Conservation (phyloP, 2,797 vertebrate genomes). For the Choloepus didactylus region DNA sequence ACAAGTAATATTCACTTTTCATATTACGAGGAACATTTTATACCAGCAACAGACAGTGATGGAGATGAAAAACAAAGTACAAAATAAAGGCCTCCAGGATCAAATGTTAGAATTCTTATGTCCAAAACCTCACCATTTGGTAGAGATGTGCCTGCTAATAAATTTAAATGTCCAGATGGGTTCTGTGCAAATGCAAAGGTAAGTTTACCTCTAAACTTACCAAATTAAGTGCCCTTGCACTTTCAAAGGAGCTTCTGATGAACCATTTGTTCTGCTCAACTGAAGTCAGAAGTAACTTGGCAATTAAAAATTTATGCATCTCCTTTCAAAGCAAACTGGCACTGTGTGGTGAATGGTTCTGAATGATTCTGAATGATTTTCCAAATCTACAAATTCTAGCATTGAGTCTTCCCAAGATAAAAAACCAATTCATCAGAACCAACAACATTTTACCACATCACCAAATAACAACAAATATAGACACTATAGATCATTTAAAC, state of each 20-base stretch:
- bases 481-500: not conserved
- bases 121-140: not conserved
- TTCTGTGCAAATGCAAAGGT: slow-evolving; percentile 9
- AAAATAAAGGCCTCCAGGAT: not conserved
- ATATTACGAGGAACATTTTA: slow-evolving; percentile 43
- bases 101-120: not conserved
- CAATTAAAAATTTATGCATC: not conserved
- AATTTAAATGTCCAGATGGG: not conserved
- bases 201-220: slow-evolving; percentile 14
- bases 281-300: not conserved
- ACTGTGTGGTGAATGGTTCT: not conserved
- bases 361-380: slow-evolving; percentile 7
- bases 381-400: slow-evolving; percentile 32
- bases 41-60: not conserved
- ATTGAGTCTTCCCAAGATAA: not conserved
- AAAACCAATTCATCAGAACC: not conserved
- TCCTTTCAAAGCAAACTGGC: slow-evolving; percentile 48
- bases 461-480: not conserved
- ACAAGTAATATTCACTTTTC: not conserved
- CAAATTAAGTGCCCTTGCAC: not conserved
- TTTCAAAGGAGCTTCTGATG: slow-evolving; percentile 12
- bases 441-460: not conserved
- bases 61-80: not conserved
- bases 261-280: not conserved
- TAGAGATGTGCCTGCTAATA: not conserved